A percentile compares a stretch with the other conserved stretches of the same genome.
Conservation (phyloP, 2,888 invertebrate genomes). For the Chydorus sphaericus region DNA sequence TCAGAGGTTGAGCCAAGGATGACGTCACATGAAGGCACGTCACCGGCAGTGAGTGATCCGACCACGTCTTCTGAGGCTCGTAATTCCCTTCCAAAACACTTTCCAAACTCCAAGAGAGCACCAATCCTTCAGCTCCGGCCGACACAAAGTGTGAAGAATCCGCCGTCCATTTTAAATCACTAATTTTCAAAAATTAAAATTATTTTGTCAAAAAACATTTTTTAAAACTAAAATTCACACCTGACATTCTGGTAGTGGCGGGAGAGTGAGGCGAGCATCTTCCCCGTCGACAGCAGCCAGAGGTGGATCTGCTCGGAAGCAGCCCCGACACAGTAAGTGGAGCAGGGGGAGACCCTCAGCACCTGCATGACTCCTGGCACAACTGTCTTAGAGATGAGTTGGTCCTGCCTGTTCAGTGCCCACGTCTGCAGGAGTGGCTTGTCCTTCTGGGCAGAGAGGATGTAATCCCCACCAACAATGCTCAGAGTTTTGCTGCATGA, state of each 20-base stretch:
- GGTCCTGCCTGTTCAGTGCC: conserved; percentile 62
- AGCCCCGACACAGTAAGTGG: conserved; percentile 55
- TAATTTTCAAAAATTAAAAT: too few species aligned
- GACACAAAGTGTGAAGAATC: conserved; percentile 64
- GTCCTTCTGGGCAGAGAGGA: conserved; percentile 55
- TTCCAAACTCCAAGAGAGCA: conserved; percentile 61
- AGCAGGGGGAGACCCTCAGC: conserved; percentile 51
- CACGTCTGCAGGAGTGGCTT: conserved; percentile 59
- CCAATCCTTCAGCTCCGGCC: conserved; percentile 68
- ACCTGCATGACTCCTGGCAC: conserved; percentile 62
- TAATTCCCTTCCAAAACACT: conserved; percentile 33
- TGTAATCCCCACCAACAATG: conserved; percentile 52
- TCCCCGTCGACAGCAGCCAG: conserved; percentile 63
- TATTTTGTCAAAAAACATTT: too few species aligned
- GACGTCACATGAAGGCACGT: conserved; percentile 60
- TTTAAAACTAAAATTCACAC: too few species aligned
- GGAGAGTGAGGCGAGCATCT: conserved; percentile 50
- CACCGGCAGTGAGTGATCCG: conserved; percentile 64
- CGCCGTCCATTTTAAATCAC: conserved; percentile 53
- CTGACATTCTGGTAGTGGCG: conserved; percentile 71
- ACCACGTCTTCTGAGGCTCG: conserved; percentile 52
- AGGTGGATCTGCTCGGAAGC: conserved; percentile 66
- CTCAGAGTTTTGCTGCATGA: conserved; percentile 46
- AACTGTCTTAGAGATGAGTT: conserved; percentile 48
- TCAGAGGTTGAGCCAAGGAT: conserved; percentile 49